Percentiles rank a stretch among this genome's conserved stretches.
These are phyloP conservation scores for Halocynthia roretzi DNA, from an alignment of 23 tunicate genomes.

Conservation along the genomic window DNA sequence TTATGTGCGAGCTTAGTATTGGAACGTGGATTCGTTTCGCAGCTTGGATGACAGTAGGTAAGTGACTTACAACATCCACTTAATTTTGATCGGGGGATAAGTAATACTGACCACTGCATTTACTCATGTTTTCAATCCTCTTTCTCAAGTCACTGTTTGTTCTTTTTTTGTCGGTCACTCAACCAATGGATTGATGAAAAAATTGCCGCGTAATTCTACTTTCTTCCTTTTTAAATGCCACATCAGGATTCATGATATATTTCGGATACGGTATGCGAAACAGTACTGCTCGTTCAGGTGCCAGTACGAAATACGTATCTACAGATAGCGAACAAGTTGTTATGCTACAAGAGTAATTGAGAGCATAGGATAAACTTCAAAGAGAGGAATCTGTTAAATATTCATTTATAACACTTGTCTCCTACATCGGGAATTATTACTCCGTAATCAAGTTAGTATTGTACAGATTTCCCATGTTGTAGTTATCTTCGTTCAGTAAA, in stretches of 20 bases:
- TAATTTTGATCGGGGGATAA: too few species aligned
- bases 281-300: slow-evolving; percentile 31
- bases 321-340: neutral
- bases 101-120: too few species aligned
- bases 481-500: too few species aligned
- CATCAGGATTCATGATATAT: slow-evolving; percentile 42
- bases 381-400: too few species aligned
- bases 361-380: too few species aligned
- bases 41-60: slow-evolving; percentile 83
- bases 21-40: slow-evolving; percentile 83
- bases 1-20: slow-evolving; percentile 74
- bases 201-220: too few species aligned
- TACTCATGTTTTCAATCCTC: neutral
- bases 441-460: too few species aligned
- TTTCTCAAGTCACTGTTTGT: neutral
- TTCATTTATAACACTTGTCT: too few species aligned
- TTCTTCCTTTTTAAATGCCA: neutral
- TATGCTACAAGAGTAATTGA: neutral
- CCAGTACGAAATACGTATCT: neutral
- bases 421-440: too few species aligned
- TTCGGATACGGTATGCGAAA: slow-evolving; percentile 71
- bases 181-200: too few species aligned
- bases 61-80: neutral
- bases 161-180: too few species aligned
- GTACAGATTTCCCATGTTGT: too few species aligned